phyloP scores from a whole-genome alignment of 2,888 invertebrate species.

The Sesia bembeciformis region DNA sequence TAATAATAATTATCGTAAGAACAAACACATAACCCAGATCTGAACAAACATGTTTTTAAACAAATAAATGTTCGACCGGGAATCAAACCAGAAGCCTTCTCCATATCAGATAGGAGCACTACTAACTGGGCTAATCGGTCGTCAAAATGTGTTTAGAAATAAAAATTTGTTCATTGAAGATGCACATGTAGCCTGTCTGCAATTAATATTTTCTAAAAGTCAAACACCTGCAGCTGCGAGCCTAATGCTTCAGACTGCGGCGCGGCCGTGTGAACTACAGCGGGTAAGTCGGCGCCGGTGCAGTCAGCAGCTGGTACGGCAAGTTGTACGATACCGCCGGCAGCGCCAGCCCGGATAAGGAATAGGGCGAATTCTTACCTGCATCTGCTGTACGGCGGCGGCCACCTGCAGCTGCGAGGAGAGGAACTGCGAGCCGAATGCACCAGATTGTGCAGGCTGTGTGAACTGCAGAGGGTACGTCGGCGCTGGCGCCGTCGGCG shows the following conservation, averaged over 20 bases:
- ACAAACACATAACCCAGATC: too few species aligned
- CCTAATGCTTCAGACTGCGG: constrained; percentile 68
- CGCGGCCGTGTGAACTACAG: constrained; percentile 76
- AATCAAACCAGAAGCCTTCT: too few species aligned
- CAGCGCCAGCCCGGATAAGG: constrained; percentile 61
- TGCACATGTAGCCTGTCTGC: too few species aligned
- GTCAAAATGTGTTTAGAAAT: too few species aligned
- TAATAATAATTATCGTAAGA: too few species aligned
- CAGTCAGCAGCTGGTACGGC: constrained; percentile 61
- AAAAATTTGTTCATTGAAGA: too few species aligned
- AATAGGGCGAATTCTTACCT: constrained; percentile 51
- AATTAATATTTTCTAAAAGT: not conserved
- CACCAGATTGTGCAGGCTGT: constrained; percentile 72
- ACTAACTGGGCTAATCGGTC: too few species aligned
- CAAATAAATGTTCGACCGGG: too few species aligned
- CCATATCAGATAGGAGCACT: too few species aligned
- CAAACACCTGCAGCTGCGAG: constrained; percentile 52
- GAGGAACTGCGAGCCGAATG: constrained; percentile 62
- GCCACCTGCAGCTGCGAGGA: constrained; percentile 64
- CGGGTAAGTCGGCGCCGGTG: constrained; percentile 77
- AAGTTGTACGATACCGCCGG: constrained; percentile 66
- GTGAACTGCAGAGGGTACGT: constrained; percentile 78
- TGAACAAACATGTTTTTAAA: too few species aligned
- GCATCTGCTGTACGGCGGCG: constrained; percentile 67
- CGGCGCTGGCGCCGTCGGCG: constrained; percentile 72